Evolutionary conservation across 2,113 vertebrate genomes (phyloP).

Genomic region (Ascaphus truei): DNA sequence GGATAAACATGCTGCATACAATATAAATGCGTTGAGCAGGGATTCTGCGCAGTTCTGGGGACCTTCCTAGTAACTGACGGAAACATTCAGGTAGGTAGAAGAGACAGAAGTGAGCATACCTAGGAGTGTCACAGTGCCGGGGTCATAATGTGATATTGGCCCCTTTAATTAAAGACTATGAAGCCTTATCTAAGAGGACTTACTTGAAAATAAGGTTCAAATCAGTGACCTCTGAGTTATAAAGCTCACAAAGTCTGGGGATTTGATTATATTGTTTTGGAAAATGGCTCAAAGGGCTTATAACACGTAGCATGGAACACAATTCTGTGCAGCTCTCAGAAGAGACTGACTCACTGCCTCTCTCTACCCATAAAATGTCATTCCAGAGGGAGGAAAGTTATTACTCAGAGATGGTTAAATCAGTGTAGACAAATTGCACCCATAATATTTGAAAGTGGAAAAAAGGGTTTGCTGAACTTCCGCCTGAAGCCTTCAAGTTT

Average conservation of each 20-base stretch:
- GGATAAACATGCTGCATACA: not conserved
- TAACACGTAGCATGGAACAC: not conserved
- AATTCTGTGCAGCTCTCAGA: too few relatives aligned
- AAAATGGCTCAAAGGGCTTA: not conserved
- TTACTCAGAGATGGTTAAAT: constrained; percentile 5
- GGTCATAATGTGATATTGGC: not conserved
- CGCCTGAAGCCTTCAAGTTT: not conserved
- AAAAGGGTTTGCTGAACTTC: not conserved
- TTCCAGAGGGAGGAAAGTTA: not conserved
- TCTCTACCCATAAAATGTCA: not conserved
- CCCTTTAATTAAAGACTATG: not conserved
- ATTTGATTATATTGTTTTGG: not conserved
- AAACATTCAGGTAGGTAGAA: not conserved
- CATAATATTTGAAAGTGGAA: not conserved
- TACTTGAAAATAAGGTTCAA: not conserved
- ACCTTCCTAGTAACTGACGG: not conserved
- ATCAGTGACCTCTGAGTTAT: not conserved
- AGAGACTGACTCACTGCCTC: not conserved
- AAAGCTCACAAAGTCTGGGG: not conserved
- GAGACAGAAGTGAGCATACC: not conserved
- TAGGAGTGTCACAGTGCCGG: not conserved
- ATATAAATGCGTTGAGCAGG: not conserved
- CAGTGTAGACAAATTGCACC: not conserved
- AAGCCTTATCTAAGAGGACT: not conserved
- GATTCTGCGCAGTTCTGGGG: not conserved